Base-by-base conservation (phyloP, 2,797 vertebrate species). In the Ispidina lecontei region DNA sequence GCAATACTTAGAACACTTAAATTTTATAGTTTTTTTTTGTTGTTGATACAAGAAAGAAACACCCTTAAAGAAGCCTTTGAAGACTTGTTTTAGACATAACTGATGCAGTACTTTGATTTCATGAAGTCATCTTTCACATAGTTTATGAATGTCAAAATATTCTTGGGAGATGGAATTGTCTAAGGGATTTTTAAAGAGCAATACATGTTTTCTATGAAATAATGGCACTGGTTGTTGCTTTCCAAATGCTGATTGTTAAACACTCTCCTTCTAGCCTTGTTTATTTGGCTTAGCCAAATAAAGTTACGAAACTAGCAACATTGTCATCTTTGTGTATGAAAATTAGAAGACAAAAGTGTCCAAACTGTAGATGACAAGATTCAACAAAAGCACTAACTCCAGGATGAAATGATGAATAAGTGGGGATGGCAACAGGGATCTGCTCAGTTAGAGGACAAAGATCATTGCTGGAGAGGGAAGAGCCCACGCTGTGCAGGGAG, bases 301-400 rank as follows among this genome's bases (percentile, higher is more conserved):
- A 29, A 28, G 64, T 90, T 88, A 39, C 0, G 1, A 86, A 94
- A 82, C 47, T 70, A 31, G 47, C 46, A 86, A 6, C 62, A 62
- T 6, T 90, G 90, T 78, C 91, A 88, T 79, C 56, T 86, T 82
- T n/a, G 35, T 65, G 74, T 43, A 84, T 39, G 68, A 82, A 82
- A 96, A 96, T 87, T 62, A 62, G 87, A 90, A 91, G 77, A 92
- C 90, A 91, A 91, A 93, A 89, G 68, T 82, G 79, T 77, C 78
- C 68, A 33, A 87, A 90, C 56, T 76, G 59, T 76, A 74, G 88
- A 77, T 94, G 62, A 82, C 74, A 91, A 77, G 81, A 80, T 56
- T 78, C 56, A 78, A 82, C 83, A 86, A 79, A 91, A 84, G 64
- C 65, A 18, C n/a, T 79, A 46, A 62, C 7, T 90, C 41, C 54